A percentile compares a stretch with the other conserved stretches of the same genome.
Conservation (phyloP, 1,140 invertebrate species). For the Heliconius congener region DNA sequence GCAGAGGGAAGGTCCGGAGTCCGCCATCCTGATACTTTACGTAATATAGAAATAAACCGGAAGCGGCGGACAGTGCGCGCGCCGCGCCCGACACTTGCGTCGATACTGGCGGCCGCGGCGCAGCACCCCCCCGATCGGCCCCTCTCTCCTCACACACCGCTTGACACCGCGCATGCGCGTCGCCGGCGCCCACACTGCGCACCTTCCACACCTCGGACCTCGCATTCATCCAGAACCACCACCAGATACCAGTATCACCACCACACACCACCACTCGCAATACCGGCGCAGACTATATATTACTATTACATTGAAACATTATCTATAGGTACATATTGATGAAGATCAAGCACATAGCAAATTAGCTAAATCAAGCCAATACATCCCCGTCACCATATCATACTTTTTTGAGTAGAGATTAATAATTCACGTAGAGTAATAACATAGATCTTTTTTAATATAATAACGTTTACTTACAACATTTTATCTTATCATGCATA, state of each 20-base stretch:
- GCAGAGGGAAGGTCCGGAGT: constrained; percentile 72
- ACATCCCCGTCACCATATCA: not conserved
- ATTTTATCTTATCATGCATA: not conserved
- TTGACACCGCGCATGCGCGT: constrained; percentile 44
- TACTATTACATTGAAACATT: not conserved
- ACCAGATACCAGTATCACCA: constrained; percentile 13
- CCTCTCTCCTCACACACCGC: constrained; percentile 34
- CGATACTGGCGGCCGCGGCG: constrained; percentile 70
- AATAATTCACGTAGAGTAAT: too few species aligned
- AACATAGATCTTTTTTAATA: not conserved
- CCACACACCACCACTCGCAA: constrained; percentile 17
- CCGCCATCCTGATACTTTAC: constrained; percentile 74
- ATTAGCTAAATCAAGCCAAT: not conserved
- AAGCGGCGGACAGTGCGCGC: constrained; percentile 62
- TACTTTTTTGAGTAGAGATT: not conserved
- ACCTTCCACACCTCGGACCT: constrained; percentile 44
- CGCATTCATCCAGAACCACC: constrained; percentile 38
- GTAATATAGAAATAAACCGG: constrained; percentile 58
- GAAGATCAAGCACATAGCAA: constrained; percentile 7
- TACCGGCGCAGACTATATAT: not conserved
- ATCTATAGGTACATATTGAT: not conserved
- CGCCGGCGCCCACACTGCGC: constrained; percentile 43
- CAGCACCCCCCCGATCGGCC: constrained; percentile 44
- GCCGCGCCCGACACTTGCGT: constrained; percentile 75
- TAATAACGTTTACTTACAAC: not conserved